phyloP scores from a whole-genome alignment of 2,797 vertebrate genomes.

The Argya squamiceps region DNA sequence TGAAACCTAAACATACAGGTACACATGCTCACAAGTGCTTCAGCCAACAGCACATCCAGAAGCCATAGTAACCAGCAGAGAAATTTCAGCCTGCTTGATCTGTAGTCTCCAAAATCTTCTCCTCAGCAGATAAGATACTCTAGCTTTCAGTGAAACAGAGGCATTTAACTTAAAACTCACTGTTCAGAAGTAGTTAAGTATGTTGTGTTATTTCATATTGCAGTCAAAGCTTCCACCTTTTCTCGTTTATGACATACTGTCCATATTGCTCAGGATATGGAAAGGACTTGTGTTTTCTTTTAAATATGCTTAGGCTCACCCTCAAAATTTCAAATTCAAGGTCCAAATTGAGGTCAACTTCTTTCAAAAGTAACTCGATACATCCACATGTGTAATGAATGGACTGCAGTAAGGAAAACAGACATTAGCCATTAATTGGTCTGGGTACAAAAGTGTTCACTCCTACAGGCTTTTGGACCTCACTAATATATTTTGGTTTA shows the following conservation, averaged over 20 bases:
- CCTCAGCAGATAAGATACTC: background rate
- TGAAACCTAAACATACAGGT: background rate
- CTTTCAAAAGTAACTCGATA: background rate
- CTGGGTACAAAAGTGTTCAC: no score
- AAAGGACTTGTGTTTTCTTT: background rate
- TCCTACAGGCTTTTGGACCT: background rate
- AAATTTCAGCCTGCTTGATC: background rate
- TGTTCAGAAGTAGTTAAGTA: background rate
- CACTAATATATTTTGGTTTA: background rate
- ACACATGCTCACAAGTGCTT: background rate
- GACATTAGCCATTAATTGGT: background rate
- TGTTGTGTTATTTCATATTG: background rate
- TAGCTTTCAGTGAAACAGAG: background rate
- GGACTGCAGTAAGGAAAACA: rapidly evolving
- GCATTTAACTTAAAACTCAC: background rate
- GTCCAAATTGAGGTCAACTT: background rate
- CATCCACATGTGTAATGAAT: rapidly evolving
- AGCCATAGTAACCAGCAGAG: slow-evolving; percentile 12
- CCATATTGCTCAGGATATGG: background rate
- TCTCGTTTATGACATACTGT: background rate
- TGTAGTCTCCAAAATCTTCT: background rate
- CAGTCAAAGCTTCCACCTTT: background rate
- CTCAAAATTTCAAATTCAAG: background rate
- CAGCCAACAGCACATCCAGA: background rate
- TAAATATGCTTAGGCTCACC: background rate